These are phyloP conservation scores for Drosophila acutilabella DNA, from an alignment of 2,888 invertebrate genomes.

Conservation along the genomic window DNA sequence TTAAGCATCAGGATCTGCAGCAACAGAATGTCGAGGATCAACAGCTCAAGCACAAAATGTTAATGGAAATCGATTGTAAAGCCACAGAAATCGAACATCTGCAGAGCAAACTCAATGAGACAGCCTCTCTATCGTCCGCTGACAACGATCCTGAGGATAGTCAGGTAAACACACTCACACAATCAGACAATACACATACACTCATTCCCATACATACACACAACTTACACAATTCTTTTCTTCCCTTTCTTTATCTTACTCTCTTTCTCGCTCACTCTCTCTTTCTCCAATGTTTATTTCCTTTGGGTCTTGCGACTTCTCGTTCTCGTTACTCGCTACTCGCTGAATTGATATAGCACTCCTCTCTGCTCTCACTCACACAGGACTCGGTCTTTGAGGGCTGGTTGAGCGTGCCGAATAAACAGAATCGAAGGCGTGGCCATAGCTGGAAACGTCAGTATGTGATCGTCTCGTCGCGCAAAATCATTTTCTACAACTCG, in stretches of 20 bases:
- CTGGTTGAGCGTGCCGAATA: conserved; percentile 97
- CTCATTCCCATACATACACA: conserved; percentile 12
- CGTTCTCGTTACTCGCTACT: conserved; percentile 33
- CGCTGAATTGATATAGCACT: conserved; percentile 69
- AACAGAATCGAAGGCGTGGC: conserved; percentile 94
- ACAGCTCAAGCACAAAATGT: conserved; percentile 89
- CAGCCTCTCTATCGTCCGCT: conserved; percentile 95
- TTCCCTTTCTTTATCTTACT: conserved; percentile 8
- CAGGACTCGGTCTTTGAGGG: conserved; percentile 95
- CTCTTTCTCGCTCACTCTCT: conserved; percentile 13
- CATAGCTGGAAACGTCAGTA: conserved; percentile 99
- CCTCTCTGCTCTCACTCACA: conserved; percentile 77
- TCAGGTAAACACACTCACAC: conserved; percentile 82
- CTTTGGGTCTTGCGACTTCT: conserved; percentile 16
- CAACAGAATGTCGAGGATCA: conserved; percentile 93
- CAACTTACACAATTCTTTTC: conserved; percentile 17
- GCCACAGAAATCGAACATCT: conserved; percentile 98
- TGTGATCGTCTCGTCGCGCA: conserved; percentile 97
- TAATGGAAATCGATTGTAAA: conserved; percentile 98
- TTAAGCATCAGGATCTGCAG: conserved; percentile 94
- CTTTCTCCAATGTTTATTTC: background rate
- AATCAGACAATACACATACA: conserved; percentile 6
- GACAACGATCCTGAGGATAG: conserved; percentile 93
- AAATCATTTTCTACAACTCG: conserved; percentile 98
- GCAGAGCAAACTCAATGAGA: conserved; percentile 94